phyloP scores from a whole-genome alignment of 2,797 vertebrate genomes.

The Cyclopterus lumpus region DNA sequence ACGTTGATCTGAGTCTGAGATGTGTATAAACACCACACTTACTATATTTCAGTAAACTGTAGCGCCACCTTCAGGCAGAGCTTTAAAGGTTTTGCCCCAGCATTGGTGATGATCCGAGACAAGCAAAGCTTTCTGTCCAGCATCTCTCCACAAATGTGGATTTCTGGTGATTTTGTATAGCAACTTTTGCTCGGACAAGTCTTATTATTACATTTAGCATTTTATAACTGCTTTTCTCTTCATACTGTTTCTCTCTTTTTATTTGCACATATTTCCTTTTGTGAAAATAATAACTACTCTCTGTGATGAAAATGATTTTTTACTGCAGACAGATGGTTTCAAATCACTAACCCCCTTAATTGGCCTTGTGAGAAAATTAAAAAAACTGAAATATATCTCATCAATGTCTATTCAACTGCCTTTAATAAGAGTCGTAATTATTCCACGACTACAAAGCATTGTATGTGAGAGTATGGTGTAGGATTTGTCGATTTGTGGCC shows the following conservation, averaged over 20 bases:
- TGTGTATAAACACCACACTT: background rate
- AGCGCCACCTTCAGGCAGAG: background rate
- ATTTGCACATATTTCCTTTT: constrained; percentile 3
- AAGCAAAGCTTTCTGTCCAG: background rate
- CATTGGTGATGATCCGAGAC: background rate
- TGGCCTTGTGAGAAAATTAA: constrained; percentile 26
- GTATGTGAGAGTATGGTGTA: background rate
- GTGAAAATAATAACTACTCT: background rate
- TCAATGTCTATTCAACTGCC: constrained; percentile 7
- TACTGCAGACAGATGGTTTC: constrained; percentile 15
- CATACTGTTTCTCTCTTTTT: background rate
- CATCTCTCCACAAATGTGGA: constrained; percentile 2
- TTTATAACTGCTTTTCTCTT: background rate
- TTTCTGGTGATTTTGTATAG: no score
- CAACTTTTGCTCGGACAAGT: background rate
- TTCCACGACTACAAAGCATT: constrained; percentile 1
- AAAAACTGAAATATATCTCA: background rate
- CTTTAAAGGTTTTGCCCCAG: background rate
- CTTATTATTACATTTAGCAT: background rate
- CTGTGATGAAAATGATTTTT: constrained; percentile 10
- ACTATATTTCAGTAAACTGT: background rate
- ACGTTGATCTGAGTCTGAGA: background rate
- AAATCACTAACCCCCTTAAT: constrained; percentile 15
- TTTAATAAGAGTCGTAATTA: background rate
- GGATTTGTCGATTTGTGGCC: background rate